Conservation (phyloP, 2,888 invertebrate species). For the Lasioglossum calceatum region DNA sequence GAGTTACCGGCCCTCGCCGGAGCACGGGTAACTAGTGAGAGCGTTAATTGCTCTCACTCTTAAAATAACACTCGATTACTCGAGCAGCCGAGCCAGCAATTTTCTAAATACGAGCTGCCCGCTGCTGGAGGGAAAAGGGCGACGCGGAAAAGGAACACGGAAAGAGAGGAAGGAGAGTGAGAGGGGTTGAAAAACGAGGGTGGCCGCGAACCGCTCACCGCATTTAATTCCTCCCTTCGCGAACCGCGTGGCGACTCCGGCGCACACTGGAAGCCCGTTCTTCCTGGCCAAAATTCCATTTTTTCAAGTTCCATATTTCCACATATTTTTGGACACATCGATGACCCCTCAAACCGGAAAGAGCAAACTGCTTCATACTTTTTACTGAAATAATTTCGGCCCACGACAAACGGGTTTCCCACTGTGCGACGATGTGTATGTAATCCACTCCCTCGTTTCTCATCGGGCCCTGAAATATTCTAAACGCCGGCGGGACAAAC, state of each 20-base stretch:
- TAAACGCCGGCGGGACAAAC: constrained; percentile 25
- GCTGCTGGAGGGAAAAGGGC: constrained; percentile 1
- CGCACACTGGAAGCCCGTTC: neutral
- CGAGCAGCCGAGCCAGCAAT: constrained; percentile 62
- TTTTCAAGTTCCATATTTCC: neutral
- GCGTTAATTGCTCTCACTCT: constrained; percentile 58
- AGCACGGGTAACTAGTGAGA: constrained; percentile 33
- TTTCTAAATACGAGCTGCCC: constrained; percentile 45
- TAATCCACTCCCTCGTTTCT: constrained; percentile 8
- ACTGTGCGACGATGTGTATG: no score
- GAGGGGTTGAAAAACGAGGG: constrained; percentile 39
- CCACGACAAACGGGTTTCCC: neutral
- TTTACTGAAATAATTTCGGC: no score
- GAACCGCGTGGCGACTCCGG: constrained; percentile 19
- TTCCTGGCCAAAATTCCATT: neutral
- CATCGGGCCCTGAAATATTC: constrained; percentile 29
- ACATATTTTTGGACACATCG: neutral
- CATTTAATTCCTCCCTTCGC: constrained; percentile 63
- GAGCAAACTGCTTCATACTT: no score
- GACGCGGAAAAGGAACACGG: neutral
- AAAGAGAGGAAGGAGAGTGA: constrained; percentile 16
- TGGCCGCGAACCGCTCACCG: constrained; percentile 42
- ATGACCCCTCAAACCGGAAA: neutral
- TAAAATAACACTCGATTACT: constrained; percentile 52
- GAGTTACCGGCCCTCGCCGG: constrained; percentile 28